These are phyloP conservation scores for Anaspis maculata DNA, from an alignment of 2,888 invertebrate species.

Conservation along the genomic window DNA sequence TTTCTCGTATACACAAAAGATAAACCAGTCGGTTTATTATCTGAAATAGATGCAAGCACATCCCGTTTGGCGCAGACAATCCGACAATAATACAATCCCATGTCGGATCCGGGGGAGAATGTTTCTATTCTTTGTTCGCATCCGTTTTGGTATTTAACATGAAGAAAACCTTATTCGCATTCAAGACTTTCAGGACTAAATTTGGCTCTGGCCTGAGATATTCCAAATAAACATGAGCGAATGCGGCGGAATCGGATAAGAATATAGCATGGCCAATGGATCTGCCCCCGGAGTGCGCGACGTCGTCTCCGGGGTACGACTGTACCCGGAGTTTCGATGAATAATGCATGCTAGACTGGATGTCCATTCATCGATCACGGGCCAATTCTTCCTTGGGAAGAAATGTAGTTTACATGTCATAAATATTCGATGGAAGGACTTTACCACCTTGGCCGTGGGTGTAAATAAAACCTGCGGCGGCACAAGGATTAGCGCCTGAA, in stretches of 20 bases:
- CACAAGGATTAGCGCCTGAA: no score
- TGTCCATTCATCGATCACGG: slow-evolving; percentile 36
- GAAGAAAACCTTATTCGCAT: slow-evolving; percentile 28
- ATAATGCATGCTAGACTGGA: slow-evolving; percentile 32
- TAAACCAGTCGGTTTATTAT: no score
- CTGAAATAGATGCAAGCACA: no score
- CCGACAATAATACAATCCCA: no score
- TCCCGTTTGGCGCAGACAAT: no score
- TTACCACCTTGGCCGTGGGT: slow-evolving; percentile 8
- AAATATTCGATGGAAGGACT: slow-evolving; percentile 16
- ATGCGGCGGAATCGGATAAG: slow-evolving; percentile 26
- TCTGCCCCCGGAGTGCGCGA: slow-evolving; percentile 22
- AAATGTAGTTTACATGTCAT: slow-evolving; percentile 37
- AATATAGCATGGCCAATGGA: slow-evolving; percentile 24
- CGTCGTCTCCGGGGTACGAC: slow-evolving; percentile 15
- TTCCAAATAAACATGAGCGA: slow-evolving; percentile 31
- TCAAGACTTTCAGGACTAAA: slow-evolving; percentile 22
- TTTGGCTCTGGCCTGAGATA: slow-evolving; percentile 26
- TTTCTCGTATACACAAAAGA: no score
- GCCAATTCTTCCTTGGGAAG: slow-evolving; percentile 29
- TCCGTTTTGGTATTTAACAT: slow-evolving; percentile 17
- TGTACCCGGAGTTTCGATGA: slow-evolving; percentile 22
- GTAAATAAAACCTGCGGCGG: slow-evolving; percentile 4
- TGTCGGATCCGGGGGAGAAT: no score
- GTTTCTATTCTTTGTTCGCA: slow-evolving; percentile 9